Base-by-base conservation (phyloP, 2,113 vertebrate genomes). In the Hymenochirus boettgeri region DNA sequence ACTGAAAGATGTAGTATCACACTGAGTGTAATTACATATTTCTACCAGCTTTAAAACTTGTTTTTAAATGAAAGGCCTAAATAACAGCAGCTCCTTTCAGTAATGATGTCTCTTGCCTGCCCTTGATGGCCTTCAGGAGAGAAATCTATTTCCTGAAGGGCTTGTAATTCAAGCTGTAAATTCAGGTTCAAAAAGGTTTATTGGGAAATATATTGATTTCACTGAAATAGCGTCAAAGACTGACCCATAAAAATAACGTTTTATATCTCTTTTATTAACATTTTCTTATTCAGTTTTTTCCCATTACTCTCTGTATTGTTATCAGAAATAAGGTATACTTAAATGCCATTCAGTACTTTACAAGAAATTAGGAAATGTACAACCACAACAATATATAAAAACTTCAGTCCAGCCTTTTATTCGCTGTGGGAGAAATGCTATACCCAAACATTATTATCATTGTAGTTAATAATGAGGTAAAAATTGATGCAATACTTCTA, bases 171-270 rank as follows among this genome's bases (percentile, higher is more conserved):
- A 17, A 15, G 29, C 45, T 9, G 27, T 57, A 58, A 58, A 64
- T 24, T 37, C 47, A 66, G 47, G 33, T 59, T 35, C 19, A 42
- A 59, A 67, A 29, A 67, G 33, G 47, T 67, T 67, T 53, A 67
- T 67, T 59, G 64, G 56, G 56, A 11, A 58, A 39, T 18, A 12
- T 66, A 67, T 67, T 67, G 64, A 67, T 67, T 67, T 66, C 31
- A 8, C 18, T 23, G 46, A 21, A 27, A 54, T 54, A 18, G 25
- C 25, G 29, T 54, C 52, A 54, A 29, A 29, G 52, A 54, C 52
- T 54, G 52, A 29, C 22, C 17, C 25, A 31, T 18, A 37, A 46
- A 45, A 27, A 55, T 23, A 55, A 45, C 29, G 37, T 46, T 64
- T 56, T 56, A 56, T 55, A 54, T 56, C 19, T 17, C 8, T 23